Percentiles rank a stretch among this genome's conserved stretches.
These are phyloP conservation scores for Ceratotherium simum DNA, from an alignment of 2,113 vertebrate species.

Conservation along the genomic window DNA sequence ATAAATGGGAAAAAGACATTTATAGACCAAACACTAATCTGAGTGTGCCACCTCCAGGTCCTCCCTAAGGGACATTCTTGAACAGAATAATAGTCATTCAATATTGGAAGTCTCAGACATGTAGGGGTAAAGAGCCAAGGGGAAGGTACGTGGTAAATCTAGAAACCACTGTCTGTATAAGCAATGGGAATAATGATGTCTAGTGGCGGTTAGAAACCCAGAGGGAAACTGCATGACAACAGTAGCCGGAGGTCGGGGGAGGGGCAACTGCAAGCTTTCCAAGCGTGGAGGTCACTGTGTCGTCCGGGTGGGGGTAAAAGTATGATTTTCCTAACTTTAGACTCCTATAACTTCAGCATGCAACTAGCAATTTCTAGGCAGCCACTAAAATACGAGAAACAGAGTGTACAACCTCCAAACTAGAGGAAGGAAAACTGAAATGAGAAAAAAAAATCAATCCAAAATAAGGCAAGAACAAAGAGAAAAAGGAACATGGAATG, in stretches of 20 bases:
- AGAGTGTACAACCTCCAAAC: background rate
- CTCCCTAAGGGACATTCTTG: background rate
- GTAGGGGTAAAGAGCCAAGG: fast-evolving
- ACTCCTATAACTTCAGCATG: background rate
- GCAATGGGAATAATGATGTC: background rate
- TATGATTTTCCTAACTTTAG: background rate
- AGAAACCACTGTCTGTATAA: background rate
- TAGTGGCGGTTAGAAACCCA: background rate
- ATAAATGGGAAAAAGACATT: background rate
- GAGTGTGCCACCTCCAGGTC: fast-evolving
- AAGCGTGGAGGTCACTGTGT: fast-evolving
- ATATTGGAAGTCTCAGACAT: background rate
- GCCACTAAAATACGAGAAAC: background rate
- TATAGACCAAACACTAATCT: background rate
- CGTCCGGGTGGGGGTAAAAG: background rate
- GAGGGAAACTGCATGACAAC: background rate
- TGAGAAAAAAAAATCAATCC: too few relatives aligned
- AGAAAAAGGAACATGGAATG: fast-evolving
- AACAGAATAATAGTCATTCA: too few relatives aligned
- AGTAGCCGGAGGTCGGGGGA: too few relatives aligned
- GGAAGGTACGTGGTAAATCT: background rate
- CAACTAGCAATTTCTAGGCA: background rate
- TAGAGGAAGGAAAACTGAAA: background rate
- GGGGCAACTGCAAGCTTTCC: background rate
- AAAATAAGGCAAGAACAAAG: background rate